Conservation (phyloP, 2,113 vertebrate genomes). For the Gavia stellata region DNA sequence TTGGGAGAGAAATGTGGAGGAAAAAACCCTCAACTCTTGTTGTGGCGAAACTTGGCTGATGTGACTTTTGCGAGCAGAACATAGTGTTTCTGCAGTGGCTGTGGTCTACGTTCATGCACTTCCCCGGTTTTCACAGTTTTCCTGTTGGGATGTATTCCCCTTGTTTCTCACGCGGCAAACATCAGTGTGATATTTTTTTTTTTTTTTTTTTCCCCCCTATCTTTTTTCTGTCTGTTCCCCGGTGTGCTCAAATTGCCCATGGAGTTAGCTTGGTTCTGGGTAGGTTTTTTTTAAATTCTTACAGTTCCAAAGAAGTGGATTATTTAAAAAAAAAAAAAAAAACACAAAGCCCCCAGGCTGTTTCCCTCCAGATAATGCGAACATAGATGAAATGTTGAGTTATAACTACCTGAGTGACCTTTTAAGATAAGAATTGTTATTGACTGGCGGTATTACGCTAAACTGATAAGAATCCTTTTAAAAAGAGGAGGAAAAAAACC, state of each 20-base stretch:
- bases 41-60: not conserved
- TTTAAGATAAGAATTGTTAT: slow-evolving; percentile 52
- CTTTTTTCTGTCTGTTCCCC: not conserved
- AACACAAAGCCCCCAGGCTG: not conserved
- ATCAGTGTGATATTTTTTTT: not conserved
- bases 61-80: not conserved
- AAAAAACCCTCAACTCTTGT: not conserved
- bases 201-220: too few species aligned
- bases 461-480: slow-evolving; percentile 51
- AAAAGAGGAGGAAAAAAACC: not conserved
- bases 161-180: not conserved
- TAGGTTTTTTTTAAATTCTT: not conserved
- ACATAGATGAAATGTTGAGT: not conserved
- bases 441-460: slow-evolving; percentile 23
- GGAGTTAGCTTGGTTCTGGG: not conserved
- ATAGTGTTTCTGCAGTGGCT: not conserved
- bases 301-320: not conserved
- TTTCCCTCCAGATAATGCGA: slow-evolving; percentile 38
- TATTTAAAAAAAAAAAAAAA: not conserved
- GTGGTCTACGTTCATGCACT: not conserved
- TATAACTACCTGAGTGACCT: slow-evolving; percentile 49
- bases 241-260: not conserved
- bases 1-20: not conserved
- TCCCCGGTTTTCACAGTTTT: not conserved
- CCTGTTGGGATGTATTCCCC: not conserved